Conservation (phyloP, 2,113 vertebrate genomes). For the Pavo muticus region DNA sequence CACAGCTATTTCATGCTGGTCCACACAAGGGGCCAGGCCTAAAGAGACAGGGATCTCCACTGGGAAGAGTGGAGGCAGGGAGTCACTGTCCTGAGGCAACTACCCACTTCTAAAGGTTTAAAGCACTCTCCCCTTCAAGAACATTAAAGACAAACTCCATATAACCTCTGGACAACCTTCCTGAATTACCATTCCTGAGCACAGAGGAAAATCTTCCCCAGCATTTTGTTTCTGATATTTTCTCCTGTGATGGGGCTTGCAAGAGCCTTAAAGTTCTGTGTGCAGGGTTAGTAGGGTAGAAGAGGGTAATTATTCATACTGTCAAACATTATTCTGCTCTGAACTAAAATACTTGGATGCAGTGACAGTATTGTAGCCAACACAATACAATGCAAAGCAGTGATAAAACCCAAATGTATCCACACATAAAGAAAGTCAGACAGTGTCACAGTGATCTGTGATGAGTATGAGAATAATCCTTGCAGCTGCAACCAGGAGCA, state of each 20-base stretch:
- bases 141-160: not conserved
- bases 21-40: not conserved
- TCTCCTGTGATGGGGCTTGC: not conserved
- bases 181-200: not conserved
- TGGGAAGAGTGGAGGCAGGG: not conserved
- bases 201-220: not conserved
- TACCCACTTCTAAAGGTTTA: not conserved
- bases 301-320: not conserved
- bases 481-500: not conserved
- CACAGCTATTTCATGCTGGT: not conserved
- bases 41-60: not conserved
- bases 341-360: not conserved
- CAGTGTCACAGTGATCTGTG: not conserved
- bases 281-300: not conserved
- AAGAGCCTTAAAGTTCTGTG: not conserved
- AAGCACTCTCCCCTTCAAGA: not conserved
- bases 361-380: not conserved
- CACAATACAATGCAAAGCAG: not conserved
- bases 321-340: conserved; percentile 10
- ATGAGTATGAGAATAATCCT: not conserved
- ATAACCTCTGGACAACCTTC: not conserved
- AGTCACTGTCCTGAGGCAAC: not conserved
- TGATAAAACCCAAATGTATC: not conserved
- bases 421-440: not conserved
- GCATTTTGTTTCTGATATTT: not conserved